Conservation (phyloP, 1,140 invertebrate species). For the Palaemon carinicauda region DNA sequence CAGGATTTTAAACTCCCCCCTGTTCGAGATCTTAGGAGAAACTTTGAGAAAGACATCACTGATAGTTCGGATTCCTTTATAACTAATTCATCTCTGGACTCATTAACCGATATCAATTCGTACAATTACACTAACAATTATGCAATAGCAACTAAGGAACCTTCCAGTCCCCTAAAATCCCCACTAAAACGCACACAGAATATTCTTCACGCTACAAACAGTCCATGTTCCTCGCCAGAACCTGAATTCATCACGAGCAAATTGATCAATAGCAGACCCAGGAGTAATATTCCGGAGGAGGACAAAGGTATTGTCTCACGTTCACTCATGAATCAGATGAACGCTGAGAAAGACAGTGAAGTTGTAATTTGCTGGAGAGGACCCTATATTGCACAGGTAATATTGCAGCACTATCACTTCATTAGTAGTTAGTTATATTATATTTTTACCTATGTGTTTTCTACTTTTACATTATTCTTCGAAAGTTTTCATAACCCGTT, state of each 20-base stretch:
- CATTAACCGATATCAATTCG: not conserved
- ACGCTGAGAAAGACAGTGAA: not conserved
- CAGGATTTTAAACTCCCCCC: not conserved
- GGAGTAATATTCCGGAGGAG: not conserved
- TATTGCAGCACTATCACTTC: too few species aligned
- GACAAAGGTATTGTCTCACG: not conserved
- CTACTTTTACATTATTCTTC: too few species aligned
- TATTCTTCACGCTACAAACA: not conserved
- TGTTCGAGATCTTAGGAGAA: not conserved
- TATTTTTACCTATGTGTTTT: too few species aligned
- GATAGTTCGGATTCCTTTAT: not conserved
- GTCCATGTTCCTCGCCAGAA: slow-evolving; percentile 7
- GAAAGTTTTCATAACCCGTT: too few species aligned
- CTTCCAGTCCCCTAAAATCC: not conserved
- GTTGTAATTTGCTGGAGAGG: slow-evolving; percentile 46
- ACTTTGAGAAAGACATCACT: not conserved
- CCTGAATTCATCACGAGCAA: not conserved
- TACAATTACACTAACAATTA: too few species aligned
- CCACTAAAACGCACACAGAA: slow-evolving; percentile 22
- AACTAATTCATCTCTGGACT: not conserved
- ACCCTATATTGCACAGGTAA: slow-evolving; percentile 46
- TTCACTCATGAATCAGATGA: not conserved
- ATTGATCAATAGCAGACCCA: not conserved
- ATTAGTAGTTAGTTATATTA: too few species aligned
- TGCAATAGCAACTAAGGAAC: too few species aligned